Base-by-base conservation (phyloP, 2,113 vertebrate genomes). In the Cavia aperea region DNA sequence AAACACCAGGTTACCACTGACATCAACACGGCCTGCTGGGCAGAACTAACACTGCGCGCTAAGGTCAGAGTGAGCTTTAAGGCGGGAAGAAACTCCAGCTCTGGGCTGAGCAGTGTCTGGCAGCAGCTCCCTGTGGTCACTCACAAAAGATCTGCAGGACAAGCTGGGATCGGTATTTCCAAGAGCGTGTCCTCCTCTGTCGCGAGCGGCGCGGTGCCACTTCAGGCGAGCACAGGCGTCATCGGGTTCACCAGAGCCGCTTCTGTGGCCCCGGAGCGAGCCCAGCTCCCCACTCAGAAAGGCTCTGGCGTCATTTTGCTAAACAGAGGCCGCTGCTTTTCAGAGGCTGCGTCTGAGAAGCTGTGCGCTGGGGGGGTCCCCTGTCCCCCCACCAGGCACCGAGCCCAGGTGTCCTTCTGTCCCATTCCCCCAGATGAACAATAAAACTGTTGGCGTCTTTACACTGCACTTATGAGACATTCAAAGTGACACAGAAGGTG, bases 381-480 rank as follows among this genome's bases (percentile, higher is more conserved):
- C 19, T 54, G 2, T 23, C 8, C 68, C 36, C 19, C 21, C 4
- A 66, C 66, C 7, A 62, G n/a, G 60, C 29, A 86, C 60, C 26
- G 51, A 60, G 77, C 58, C 15, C 43, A 10, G 19, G 86, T 58
- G 29, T 90, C 63, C 36, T 51, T 83, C 43, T 11, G 9, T 16
- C 13, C 68, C 84, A 39, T 75, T 87, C 70, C 68, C 43, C 60
- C 62, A 82, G 65, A 33, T 65, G 39, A 49, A 79, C 72, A 66
- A 19, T 58, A 21, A 73, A 46, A 24, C 51, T 70, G 2, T 62
- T 51, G 66, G 4, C 0, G 4, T 65, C 39, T 78, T 79, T 49
- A 90, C 65, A 36, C 66, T 33, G 54, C 65, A 85, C 87, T 91
- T 90, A 90, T 58, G 46, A 86, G 26, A 94, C 85, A 14, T 82